These are phyloP conservation scores for Apantesis nais DNA, from an alignment of 2,888 invertebrate species.

Conservation along the genomic window DNA sequence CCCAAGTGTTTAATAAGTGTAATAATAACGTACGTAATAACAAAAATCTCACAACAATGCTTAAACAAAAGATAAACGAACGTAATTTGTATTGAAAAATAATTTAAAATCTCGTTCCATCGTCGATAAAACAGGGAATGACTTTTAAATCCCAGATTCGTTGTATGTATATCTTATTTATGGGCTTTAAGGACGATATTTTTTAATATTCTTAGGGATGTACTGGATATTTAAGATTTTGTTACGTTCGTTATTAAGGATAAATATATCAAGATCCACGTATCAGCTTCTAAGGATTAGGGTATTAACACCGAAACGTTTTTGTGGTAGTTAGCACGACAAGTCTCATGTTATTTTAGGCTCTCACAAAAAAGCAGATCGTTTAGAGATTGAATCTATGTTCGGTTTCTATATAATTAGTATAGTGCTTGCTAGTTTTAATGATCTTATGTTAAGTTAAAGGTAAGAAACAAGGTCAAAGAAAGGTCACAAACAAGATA, in stretches of 20 bases:
- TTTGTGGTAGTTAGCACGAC: conserved; percentile 8
- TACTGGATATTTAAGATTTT: neutral
- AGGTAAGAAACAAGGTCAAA: neutral
- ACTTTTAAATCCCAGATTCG: neutral
- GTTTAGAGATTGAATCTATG: conserved; percentile 5
- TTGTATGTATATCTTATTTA: neutral
- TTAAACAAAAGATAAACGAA: neutral
- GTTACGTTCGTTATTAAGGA: neutral
- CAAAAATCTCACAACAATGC: neutral
- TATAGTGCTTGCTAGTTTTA: neutral
- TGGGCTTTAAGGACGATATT: neutral
- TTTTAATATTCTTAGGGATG: neutral
- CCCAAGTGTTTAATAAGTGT: no score
- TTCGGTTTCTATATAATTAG: neutral
- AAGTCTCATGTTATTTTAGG: conserved; percentile 1
- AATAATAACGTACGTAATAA: neutral
- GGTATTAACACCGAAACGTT: conserved; percentile 1
- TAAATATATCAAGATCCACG: neutral
- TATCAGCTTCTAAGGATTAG: neutral
- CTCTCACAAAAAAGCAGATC: neutral
- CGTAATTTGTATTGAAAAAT: neutral
- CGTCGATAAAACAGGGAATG: neutral
- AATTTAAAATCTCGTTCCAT: neutral
- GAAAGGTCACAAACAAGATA: neutral
- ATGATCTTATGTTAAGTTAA: neutral